Evolutionary conservation across 2,888 invertebrate species (phyloP), one percentile per base, ranked within the genome.

Genomic region (Plagiodera versicolora): DNA sequence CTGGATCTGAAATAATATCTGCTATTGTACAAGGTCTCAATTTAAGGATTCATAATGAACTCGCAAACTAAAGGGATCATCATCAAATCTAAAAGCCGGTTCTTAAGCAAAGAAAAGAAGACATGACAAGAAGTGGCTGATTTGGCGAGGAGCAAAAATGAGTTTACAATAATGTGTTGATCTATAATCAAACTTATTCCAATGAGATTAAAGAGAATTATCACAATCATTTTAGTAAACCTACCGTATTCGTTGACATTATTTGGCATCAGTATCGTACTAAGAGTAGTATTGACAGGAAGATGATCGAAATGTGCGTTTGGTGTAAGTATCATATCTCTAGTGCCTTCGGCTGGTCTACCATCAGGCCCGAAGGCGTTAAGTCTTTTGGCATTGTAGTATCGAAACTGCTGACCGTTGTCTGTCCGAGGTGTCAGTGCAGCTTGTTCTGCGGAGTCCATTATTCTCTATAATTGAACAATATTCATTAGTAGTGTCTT

Each of bases 371-470:
- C 88, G 79, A 89, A 90, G 66, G 88, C 87, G 80, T 91, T 92
- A 67, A 92, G 83, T 78, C 89, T 89, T 74, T 92, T 89, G 46
- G 94, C 91, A 78, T 94, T 93, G 74, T 87, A 87, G 80, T 91
- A 94, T 77, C 87, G 86, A 61, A 86, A 78, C 20, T 75, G 74
- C 66, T 77, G 77, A 24, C 76, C 78, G 65, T 76, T 80, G 68
- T 80, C 79, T 45, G 75, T 68, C 49, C 84, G 81, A 16, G 87
- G 87, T 11, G 92, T 86, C 14, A 92, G 85, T 0, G 94, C 93
- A 0, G 93, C 92, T 78, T 91, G 89, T 78, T 95, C 94, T 0
- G 94, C 94, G 11, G 91, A 92, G 80, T 95, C 94, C 89, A 94
- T 93, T 74, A 95, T 89, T 70, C 94, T 89, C 94, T 95, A 82